Percentiles rank a stretch among this genome's conserved stretches.
phyloP scores from a whole-genome alignment of 2,888 invertebrate species.

The Pristionchus maxplancki region DNA sequence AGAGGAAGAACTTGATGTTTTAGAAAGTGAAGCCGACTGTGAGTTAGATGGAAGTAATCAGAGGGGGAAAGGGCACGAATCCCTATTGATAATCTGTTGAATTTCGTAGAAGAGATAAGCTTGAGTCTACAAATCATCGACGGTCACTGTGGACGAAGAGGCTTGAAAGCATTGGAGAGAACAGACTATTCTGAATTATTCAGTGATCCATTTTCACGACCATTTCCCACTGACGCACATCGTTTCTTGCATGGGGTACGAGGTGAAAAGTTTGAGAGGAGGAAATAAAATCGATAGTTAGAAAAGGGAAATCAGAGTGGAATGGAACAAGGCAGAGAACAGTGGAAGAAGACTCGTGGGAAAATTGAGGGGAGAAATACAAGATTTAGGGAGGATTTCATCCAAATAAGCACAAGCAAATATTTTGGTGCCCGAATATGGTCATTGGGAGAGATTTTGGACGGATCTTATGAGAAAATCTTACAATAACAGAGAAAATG shows the following conservation, averaged over 20 bases:
- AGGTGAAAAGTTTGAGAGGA: not conserved
- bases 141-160: not conserved
- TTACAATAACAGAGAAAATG: conserved; percentile 5
- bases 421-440: not conserved
- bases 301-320: not conserved
- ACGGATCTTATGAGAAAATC: conserved; percentile 19
- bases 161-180: not conserved
- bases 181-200: not conserved
- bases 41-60: not conserved
- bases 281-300: not conserved
- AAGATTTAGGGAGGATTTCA: conserved; percentile 14
- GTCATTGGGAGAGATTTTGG: conserved; percentile 1
- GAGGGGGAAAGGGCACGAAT: not conserved
- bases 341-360: not conserved
- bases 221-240: not conserved
- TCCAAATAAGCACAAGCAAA: not conserved
- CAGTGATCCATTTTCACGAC: not conserved
- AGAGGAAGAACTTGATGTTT: not conserved
- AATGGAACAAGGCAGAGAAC: not conserved
- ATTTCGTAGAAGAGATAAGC: not conserved
- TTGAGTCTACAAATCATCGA: not conserved
- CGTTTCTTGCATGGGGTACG: not conserved
- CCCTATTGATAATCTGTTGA: not conserved
- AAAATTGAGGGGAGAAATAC: conserved; percentile 14
- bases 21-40: not conserved